These are phyloP conservation scores for Bothrops jararaca DNA, from an alignment of 2,113 vertebrate genomes.

Conservation along the genomic window DNA sequence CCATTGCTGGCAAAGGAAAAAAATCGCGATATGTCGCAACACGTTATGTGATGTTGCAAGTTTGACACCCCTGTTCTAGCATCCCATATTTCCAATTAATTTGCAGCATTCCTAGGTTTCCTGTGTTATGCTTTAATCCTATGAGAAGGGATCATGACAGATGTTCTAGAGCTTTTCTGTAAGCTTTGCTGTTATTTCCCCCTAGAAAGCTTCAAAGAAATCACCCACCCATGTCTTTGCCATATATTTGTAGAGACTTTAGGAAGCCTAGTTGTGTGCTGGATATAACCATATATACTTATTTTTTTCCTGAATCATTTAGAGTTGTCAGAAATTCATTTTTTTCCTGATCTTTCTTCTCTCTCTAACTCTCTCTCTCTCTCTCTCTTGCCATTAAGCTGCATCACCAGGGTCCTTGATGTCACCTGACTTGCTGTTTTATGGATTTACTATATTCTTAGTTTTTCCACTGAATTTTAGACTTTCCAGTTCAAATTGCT, in stretches of 20 bases:
- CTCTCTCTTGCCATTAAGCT: background rate
- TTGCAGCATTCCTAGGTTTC: background rate
- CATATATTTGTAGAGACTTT: background rate
- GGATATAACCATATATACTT: background rate
- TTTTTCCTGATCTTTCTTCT: background rate
- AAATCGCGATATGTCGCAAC: too few species aligned
- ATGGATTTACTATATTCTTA: background rate
- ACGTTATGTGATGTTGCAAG: too few species aligned
- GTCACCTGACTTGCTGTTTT: background rate
- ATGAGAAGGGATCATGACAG: background rate
- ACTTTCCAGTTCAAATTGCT: constrained; percentile 1
- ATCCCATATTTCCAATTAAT: background rate
- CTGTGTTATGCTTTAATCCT: background rate
- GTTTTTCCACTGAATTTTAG: background rate
- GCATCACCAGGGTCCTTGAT: background rate
- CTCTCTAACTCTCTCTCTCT: background rate
- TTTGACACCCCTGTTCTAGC: background rate
- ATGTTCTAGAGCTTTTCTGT: background rate
- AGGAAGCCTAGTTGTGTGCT: background rate
- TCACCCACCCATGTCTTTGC: background rate
- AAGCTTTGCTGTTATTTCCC: background rate
- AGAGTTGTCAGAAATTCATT: background rate
- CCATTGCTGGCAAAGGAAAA: too few species aligned
- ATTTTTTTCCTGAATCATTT: background rate
- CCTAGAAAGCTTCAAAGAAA: background rate